Evolutionary conservation across 2,888 invertebrate genomes (phyloP).

Genomic region (Nasonia oneida): DNA sequence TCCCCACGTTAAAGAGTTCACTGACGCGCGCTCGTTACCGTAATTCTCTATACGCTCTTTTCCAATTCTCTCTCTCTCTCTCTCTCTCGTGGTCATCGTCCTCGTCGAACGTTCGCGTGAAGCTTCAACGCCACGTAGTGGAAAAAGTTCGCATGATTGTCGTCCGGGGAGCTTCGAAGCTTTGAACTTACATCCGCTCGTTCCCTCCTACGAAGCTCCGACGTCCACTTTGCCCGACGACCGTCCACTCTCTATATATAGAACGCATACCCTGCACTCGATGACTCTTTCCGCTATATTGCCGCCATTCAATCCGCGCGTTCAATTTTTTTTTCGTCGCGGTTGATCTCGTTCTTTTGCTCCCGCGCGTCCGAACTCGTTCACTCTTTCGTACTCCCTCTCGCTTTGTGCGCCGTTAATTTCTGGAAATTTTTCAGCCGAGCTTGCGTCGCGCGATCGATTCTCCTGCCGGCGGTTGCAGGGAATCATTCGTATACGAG

Average conservation of each 20-base stretch:
- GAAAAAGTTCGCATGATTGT: constrained; percentile 33
- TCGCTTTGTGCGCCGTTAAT: constrained; percentile 15
- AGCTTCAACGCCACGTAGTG: not conserved
- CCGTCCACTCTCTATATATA: not conserved
- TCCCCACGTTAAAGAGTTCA: not conserved
- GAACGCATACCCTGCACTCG: not conserved
- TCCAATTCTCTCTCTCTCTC: not conserved
- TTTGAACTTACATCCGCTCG: not conserved
- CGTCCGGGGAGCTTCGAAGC: not conserved
- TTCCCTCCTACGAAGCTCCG: not conserved
- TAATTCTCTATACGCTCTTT: not conserved
- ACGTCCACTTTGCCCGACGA: not conserved
- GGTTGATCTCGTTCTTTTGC: not conserved
- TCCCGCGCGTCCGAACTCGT: too few species aligned
- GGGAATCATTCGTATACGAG: not conserved
- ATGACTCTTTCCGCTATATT: constrained; percentile 17
- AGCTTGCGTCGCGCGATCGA: not conserved
- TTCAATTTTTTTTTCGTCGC: not conserved
- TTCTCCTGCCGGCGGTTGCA: not conserved
- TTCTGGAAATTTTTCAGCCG: not conserved
- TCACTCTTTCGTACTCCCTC: not conserved
- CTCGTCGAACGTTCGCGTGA: not conserved
- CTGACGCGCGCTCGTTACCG: not conserved
- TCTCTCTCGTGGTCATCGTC: not conserved
- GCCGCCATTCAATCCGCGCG: not conserved